Conservation (phyloP, 2,888 invertebrate genomes). For the Alloscopus bannaensis region DNA sequence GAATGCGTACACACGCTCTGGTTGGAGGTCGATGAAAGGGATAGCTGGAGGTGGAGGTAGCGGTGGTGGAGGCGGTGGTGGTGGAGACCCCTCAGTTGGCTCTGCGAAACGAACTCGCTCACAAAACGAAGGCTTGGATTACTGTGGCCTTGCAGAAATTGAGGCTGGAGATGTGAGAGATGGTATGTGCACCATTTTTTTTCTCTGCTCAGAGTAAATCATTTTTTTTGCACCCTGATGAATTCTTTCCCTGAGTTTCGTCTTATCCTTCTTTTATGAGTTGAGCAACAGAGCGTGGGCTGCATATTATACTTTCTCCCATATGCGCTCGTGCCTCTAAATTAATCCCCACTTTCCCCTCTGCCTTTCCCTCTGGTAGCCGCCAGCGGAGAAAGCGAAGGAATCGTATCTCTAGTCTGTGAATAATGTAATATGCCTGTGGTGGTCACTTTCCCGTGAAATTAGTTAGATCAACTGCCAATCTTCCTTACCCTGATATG, state of each 20-base stretch:
- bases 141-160: slow-evolving; percentile 90
- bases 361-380: background rate
- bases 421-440: too few relatives aligned
- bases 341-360: too few relatives aligned
- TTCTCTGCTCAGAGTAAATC: background rate
- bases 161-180: slow-evolving; percentile 95
- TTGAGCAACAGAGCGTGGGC: too few relatives aligned
- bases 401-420: too few relatives aligned
- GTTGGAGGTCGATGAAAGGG: slow-evolving; percentile 77
- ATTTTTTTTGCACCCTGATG: background rate
- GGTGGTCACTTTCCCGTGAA: too few relatives aligned
- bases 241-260: too few relatives aligned
- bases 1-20: slow-evolving; percentile 88
- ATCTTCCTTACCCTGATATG: too few relatives aligned
- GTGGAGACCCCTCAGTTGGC: slow-evolving; percentile 58
- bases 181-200: slow-evolving; percentile 78
- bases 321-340: too few relatives aligned
- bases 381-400: too few relatives aligned
- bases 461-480: too few relatives aligned
- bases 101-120: slow-evolving; percentile 84
- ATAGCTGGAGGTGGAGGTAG: slow-evolving; percentile 78
- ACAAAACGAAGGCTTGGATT: slow-evolving; percentile 94
- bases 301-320: too few relatives aligned
- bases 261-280: too few relatives aligned
- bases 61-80: slow-evolving; percentile 78